A percentile compares a stretch with the other conserved stretches of the same genome.
Conservation (phyloP, 1,140 invertebrate genomes). For the Drosophila sproati region DNA sequence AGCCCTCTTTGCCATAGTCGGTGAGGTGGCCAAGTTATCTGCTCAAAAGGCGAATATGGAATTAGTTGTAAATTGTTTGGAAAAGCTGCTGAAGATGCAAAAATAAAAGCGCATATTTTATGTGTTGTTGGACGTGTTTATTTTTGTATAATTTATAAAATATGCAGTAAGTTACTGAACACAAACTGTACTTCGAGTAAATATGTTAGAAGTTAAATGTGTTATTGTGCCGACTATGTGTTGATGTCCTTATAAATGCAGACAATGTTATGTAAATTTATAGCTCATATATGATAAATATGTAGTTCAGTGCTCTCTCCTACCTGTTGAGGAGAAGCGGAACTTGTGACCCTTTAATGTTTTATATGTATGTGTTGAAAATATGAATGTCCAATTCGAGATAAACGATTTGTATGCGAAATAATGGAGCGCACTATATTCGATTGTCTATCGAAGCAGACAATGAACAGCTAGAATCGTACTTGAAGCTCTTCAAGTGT, state of each 20-base stretch:
- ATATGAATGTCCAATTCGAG: constrained; percentile 12
- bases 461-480: constrained; percentile 74
- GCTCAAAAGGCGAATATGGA: constrained; percentile 89
- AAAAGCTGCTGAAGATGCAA: constrained; percentile 72
- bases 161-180: constrained; percentile 43
- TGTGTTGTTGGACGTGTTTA: constrained; percentile 58
- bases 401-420: constrained; percentile 24
- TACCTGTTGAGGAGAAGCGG: constrained; percentile 64
- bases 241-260: constrained; percentile 57
- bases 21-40: constrained; percentile 86
- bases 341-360: constrained; percentile 78
- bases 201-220: constrained; percentile 50
- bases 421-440: constrained; percentile 79
- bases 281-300: constrained; percentile 37
- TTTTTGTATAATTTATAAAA: constrained; percentile 60
- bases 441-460: constrained; percentile 83
- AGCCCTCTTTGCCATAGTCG: constrained; percentile 88
- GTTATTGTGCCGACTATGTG: constrained; percentile 62
- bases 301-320: constrained; percentile 78
- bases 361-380: constrained; percentile 24
- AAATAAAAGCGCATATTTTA: constrained; percentile 12
- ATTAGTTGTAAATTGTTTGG: constrained; percentile 87
- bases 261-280: constrained; percentile 49
- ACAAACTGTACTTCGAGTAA: constrained; percentile 57
- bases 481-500: constrained; percentile 39